These are phyloP conservation scores for Euura saliciscinereae DNA, from an alignment of 1,140 invertebrate species.

Conservation along the genomic window DNA sequence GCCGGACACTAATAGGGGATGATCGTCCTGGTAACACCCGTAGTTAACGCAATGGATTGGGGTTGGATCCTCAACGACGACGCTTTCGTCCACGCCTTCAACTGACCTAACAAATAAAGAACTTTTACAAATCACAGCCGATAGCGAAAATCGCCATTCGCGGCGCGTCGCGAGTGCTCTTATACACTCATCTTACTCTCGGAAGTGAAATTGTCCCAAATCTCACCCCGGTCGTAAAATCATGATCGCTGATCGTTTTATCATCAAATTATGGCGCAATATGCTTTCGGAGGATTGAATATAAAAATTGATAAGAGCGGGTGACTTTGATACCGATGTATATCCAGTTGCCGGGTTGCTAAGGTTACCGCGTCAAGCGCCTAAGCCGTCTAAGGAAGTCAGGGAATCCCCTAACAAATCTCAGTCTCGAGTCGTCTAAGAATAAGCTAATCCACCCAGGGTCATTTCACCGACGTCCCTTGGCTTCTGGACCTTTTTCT, in stretches of 20 bases:
- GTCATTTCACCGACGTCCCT: background rate
- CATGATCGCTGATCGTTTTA: background rate
- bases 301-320: background rate
- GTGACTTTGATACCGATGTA: background rate
- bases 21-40: conserved; percentile 43
- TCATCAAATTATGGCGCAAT: no score
- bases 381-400: conserved; percentile 1
- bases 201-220: no score
- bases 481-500: background rate
- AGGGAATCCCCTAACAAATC: conserved; percentile 1
- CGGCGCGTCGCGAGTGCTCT: background rate
- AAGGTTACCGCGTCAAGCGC: background rate
- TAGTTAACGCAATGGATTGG: conserved; percentile 37
- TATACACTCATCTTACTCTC: background rate
- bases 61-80: background rate
- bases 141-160: background rate
- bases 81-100: background rate
- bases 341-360: background rate
- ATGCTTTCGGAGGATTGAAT: background rate
- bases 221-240: background rate
- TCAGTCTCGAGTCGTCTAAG: conserved; percentile 6
- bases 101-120: background rate
- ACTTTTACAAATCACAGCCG: conserved; percentile 6
- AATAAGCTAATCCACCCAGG: conserved; percentile 1
- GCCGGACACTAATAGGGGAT: conserved; percentile 41